These are phyloP conservation scores for Mythimna loreyi DNA, from an alignment of 2,888 invertebrate species.

Conservation along the genomic window DNA sequence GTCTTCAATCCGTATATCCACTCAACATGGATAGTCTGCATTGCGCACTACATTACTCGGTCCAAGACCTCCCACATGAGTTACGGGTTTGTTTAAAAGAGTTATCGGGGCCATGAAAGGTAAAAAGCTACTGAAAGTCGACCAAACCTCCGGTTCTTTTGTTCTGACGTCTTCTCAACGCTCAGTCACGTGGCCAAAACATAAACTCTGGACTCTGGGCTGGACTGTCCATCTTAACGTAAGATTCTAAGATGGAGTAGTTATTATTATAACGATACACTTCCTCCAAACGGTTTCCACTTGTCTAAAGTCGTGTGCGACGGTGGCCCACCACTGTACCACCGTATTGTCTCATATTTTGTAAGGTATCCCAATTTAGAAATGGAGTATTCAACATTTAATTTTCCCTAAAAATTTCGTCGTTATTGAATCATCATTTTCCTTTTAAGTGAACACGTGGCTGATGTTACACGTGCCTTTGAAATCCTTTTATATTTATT, in stretches of 20 bases:
- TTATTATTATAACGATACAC: slow-evolving; percentile 4
- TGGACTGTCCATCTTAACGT: background rate
- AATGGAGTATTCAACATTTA: slow-evolving; percentile 11
- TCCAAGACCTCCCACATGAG: too few relatives aligned
- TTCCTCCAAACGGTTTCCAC: slow-evolving; percentile 26
- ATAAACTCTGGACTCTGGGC: too few relatives aligned
- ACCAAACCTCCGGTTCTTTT: too few relatives aligned
- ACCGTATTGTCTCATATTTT: slow-evolving; percentile 56
- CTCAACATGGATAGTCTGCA: too few relatives aligned
- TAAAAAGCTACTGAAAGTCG: too few relatives aligned
- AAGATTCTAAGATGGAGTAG: background rate
- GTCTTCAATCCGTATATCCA: too few relatives aligned
- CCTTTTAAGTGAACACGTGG: slow-evolving; percentile 2
- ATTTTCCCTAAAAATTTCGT: slow-evolving; percentile 19
- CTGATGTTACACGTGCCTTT: slow-evolving; percentile 15
- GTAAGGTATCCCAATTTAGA: slow-evolving; percentile 43
- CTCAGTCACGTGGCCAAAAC: too few relatives aligned
- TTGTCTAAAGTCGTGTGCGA: slow-evolving; percentile 42
- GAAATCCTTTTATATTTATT: background rate
- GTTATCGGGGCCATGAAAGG: too few relatives aligned
- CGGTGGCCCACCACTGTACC: slow-evolving; percentile 45
- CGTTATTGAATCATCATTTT: slow-evolving; percentile 2
- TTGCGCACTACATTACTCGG: too few relatives aligned
- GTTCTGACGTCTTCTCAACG: too few relatives aligned
- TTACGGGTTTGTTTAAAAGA: too few relatives aligned